Evolutionary conservation across 1,140 invertebrate genomes (phyloP).

Genomic region (Zaprionus davidi): DNA sequence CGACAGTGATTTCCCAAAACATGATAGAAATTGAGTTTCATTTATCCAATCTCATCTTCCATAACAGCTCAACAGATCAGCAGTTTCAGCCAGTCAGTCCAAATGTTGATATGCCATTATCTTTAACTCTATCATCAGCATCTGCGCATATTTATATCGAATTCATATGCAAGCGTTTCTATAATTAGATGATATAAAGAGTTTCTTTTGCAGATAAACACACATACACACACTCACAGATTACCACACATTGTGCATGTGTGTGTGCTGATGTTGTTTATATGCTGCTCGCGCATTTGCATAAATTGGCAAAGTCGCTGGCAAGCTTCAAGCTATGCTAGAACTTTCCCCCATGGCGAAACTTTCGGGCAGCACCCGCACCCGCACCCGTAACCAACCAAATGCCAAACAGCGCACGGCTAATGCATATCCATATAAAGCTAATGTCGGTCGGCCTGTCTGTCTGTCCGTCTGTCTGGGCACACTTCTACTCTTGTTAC

Average conservation of each 20-base stretch:
- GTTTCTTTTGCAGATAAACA: constrained; percentile 25
- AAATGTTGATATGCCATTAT: not conserved
- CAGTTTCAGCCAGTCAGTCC: not conserved
- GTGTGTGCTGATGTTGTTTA: constrained; percentile 3
- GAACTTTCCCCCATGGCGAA: constrained; percentile 67
- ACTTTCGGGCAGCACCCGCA: constrained; percentile 38
- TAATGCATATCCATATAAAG: constrained; percentile 47
- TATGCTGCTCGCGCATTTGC: constrained; percentile 48
- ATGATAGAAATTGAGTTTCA: not conserved
- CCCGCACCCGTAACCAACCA: constrained; percentile 48
- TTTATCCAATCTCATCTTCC: not conserved
- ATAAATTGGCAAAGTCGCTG: constrained; percentile 50
- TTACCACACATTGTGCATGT: constrained; percentile 15
- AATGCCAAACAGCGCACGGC: constrained; percentile 71
- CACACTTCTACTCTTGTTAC: constrained; percentile 59
- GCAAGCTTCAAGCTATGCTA: constrained; percentile 50
- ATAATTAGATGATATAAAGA: constrained; percentile 23
- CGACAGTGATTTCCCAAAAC: not conserved
- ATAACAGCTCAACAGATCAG: not conserved
- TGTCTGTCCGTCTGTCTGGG: constrained; percentile 16
- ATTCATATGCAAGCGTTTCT: constrained; percentile 23
- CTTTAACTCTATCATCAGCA: not conserved
- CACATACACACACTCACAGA: constrained; percentile 9
- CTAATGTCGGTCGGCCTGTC: constrained; percentile 1
- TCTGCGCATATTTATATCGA: not conserved